phyloP scores from a whole-genome alignment of 2,888 invertebrate species.

The Plebejus anna region DNA sequence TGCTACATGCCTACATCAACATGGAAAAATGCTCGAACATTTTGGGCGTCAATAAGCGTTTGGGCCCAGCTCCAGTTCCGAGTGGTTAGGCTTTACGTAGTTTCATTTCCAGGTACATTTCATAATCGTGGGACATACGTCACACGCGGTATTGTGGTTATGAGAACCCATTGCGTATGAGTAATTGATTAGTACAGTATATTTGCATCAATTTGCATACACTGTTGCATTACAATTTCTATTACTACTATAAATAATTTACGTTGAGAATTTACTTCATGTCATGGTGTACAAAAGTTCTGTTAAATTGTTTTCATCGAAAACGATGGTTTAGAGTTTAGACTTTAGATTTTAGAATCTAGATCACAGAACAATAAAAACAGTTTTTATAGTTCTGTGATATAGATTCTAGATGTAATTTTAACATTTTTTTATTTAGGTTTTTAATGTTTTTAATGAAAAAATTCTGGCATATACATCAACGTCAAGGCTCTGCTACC shows the following conservation, averaged over 20 bases:
- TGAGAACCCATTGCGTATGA: conserved; percentile 13
- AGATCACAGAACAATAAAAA: too few relatives aligned
- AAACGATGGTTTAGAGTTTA: too few relatives aligned
- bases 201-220: conserved; percentile 26
- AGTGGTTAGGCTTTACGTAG: background rate
- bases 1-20: background rate
- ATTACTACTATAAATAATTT: background rate
- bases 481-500: too few relatives aligned
- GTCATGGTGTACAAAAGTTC: background rate
- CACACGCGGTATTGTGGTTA: conserved; percentile 5
- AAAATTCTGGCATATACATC: too few relatives aligned
- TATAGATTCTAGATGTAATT: too few relatives aligned
- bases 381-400: too few relatives aligned
- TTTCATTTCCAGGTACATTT: conserved; percentile 3
- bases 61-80: background rate
- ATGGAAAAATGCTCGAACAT: background rate
- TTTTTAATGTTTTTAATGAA: too few relatives aligned
- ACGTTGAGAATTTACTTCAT: conserved; percentile 14
- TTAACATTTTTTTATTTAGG: too few relatives aligned
- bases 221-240: conserved; percentile 20
- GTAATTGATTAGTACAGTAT: background rate
- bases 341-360: too few relatives aligned
- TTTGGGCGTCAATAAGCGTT: background rate
- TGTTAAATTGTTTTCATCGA: background rate
- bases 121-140: background rate